A percentile compares a stretch with the other conserved stretches of the same genome.
Conservation (phyloP, 2,888 invertebrate species). For the Caenorhabditis sp. region DNA sequence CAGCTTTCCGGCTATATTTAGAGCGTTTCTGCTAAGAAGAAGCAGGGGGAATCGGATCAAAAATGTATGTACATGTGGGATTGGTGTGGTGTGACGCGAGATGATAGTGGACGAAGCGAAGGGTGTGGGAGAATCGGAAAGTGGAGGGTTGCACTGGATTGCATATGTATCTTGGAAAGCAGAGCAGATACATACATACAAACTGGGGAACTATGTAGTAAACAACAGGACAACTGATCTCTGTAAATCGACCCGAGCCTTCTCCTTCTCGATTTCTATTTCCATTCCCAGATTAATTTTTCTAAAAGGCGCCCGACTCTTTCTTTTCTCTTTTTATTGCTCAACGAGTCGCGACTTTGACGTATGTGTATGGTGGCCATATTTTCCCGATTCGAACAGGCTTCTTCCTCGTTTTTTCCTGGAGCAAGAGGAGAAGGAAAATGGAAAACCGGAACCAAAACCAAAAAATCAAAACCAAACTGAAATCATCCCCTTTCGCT, state of each 20-base stretch:
- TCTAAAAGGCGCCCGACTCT: not conserved
- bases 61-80: slow-evolving; percentile 41
- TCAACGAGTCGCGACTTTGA: no score
- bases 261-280: slow-evolving; percentile 18
- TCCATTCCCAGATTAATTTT: slow-evolving; percentile 31
- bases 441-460: not conserved
- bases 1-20: slow-evolving; percentile 29
- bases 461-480: slow-evolving; percentile 9
- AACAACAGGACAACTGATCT: not conserved
- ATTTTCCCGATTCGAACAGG: no score
- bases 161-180: not conserved
- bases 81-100: slow-evolving; percentile 33
- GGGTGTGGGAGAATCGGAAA: slow-evolving; percentile 36
- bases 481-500: not conserved
- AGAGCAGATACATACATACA: not conserved
- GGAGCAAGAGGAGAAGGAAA: no score
- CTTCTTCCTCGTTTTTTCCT: not conserved
- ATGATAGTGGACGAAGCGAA: slow-evolving; percentile 19
- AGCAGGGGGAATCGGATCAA: no score
- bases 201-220: not conserved
- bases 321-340: no score
- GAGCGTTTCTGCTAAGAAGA: slow-evolving; percentile 10
- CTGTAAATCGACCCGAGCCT: no score
- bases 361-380: no score
- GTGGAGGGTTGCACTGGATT: slow-evolving; percentile 12